phyloP scores from a whole-genome alignment of 2,113 vertebrate species.

The Hippoglossus stenolepis region DNA sequence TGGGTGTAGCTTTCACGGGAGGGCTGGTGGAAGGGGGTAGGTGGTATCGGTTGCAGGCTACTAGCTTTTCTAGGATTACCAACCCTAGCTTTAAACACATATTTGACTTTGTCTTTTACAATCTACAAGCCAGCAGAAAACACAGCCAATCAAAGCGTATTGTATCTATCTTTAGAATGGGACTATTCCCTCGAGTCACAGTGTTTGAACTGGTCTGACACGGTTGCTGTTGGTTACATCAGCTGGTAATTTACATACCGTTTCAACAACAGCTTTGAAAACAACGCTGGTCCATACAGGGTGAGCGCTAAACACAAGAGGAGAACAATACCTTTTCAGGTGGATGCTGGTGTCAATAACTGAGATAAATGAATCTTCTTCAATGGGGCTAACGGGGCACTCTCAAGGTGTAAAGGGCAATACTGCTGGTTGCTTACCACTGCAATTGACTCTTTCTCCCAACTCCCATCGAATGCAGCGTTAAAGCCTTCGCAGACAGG shows the following conservation, averaged over 20 bases:
- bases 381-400: not conserved
- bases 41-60: no score
- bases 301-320: not conserved
- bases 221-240: constrained; percentile 9
- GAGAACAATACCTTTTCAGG: not conserved
- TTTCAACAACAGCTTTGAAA: constrained; percentile 9
- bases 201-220: not conserved
- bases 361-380: not conserved
- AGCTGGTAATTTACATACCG: constrained; percentile 2
- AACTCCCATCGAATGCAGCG: not conserved
- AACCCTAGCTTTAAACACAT: not conserved
- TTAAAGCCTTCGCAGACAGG: constrained; percentile 1
- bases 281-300: not conserved
- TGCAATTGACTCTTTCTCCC: not conserved
- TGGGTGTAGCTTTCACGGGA: no score
- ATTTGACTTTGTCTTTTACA: not conserved
- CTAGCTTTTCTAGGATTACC: not conserved
- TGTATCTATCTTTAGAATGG: not conserved
- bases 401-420: constrained; percentile 13
- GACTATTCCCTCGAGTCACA: not conserved
- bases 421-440: not conserved
- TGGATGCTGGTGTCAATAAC: constrained; percentile 17
- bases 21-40: no score
- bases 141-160: not conserved
- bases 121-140: not conserved